Evolutionary conservation across 2,888 invertebrate species (phyloP).

Genomic region (Drosophila pegasa): DNA sequence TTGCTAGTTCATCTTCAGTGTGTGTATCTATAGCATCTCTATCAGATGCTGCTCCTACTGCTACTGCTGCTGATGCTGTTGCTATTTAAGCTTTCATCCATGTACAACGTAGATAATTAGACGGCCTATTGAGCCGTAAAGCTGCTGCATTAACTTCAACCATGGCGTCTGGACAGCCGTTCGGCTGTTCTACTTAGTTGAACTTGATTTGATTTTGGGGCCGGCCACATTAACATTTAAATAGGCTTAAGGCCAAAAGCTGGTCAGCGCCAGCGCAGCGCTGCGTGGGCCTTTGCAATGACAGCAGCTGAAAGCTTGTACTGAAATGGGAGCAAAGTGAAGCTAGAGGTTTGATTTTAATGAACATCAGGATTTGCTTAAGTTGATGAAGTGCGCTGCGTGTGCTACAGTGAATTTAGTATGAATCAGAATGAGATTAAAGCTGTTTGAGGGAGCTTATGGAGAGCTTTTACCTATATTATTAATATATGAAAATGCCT

Average conservation of each 20-base stretch:
- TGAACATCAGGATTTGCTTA: not conserved
- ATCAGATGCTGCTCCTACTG: slow-evolving; percentile 12
- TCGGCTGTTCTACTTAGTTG: slow-evolving; percentile 50
- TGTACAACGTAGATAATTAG: slow-evolving; percentile 66
- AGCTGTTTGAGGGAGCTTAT: not conserved
- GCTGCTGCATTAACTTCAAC: slow-evolving; percentile 32
- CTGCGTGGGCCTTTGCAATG: not conserved
- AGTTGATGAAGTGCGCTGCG: not conserved
- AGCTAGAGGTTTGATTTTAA: not conserved
- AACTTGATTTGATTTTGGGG: slow-evolving; percentile 66
- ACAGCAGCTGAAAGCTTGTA: slow-evolving; percentile 4
- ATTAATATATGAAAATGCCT: not conserved
- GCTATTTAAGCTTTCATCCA: slow-evolving; percentile 19
- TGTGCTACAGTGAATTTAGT: not conserved
- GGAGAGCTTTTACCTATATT: too few species aligned
- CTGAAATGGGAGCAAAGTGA: not conserved
- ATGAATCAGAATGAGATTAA: not conserved
- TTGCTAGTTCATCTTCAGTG: slow-evolving; percentile 64
- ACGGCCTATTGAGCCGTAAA: slow-evolving; percentile 69
- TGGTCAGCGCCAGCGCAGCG: not conserved
- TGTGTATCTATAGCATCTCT: slow-evolving; percentile 31
- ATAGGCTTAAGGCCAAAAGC: slow-evolving; percentile 9
- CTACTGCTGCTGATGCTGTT: slow-evolving; percentile 18
- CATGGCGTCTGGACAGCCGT: slow-evolving; percentile 13
- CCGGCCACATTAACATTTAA: slow-evolving; percentile 12